Base-by-base conservation (phyloP, 2,888 invertebrate genomes). In the Caenorhabditis panamensis region DNA sequence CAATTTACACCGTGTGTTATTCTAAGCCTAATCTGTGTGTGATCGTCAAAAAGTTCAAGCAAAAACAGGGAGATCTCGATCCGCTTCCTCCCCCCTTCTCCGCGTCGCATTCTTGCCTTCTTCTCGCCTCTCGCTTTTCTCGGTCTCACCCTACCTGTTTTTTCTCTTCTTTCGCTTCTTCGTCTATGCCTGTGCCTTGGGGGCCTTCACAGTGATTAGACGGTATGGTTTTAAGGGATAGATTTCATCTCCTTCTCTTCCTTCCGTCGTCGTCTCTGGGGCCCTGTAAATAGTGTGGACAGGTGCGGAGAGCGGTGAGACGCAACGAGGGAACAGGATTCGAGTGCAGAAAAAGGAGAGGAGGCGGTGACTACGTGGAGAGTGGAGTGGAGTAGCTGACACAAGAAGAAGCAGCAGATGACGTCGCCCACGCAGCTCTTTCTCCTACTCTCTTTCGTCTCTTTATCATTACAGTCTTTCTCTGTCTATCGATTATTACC, bases 241-340 rank as follows among this genome's bases (percentile, higher is more conserved):
- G 62, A 64, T 75, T 44, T 66, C 58, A 36, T 51, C n/a, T n/a
- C n/a, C 62, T 62, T 47, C 54, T 76, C 53, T 47, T 41, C 41
- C 37, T n/a, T n/a, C n/a, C n/a, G n/a, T 47, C 26, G 31, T 56
- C 44, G 41, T 67, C 68, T 68, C 56, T 49, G 44, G 37, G 88
- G 83, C 81, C 81, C 84, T 89, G 87, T 86, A 64, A 66, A 72
- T 56, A 79, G 79, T 44, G 37, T 47, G 41, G 18, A 63, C 67
- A 72, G 66, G 72, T 64, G 58, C 24, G 51, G 72, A 72, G 72
- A 13, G 61, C 37, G 47, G 41, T n/a, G 24, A 72, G 77, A 63
- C 63, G 51, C 53, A 26, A 24, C 64, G 68, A 78, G 56, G 63
- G 71, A 71, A 78, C 71, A 73, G 79, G 72, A 67, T 67, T 69